Conservation (phyloP, 2,797 vertebrate genomes). For the Erithacus rubecula region DNA sequence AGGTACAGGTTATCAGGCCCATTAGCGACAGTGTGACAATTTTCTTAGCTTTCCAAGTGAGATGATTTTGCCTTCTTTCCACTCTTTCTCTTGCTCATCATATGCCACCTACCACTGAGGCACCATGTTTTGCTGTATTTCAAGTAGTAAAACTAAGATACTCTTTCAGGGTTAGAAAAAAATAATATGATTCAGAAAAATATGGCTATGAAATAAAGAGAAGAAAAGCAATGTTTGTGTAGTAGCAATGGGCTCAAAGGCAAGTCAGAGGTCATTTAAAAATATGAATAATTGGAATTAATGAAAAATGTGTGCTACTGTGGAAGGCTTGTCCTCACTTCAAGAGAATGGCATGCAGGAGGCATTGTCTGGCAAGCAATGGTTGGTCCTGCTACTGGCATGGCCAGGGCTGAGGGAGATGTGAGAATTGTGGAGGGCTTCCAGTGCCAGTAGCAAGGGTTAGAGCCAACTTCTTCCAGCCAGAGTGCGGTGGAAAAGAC, state of each 20-base stretch:
- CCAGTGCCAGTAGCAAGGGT: neutral
- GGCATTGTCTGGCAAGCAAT: neutral
- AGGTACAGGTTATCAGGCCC: neutral
- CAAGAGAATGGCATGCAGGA: rapidly evolving
- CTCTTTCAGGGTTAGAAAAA: neutral
- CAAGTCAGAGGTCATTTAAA: neutral
- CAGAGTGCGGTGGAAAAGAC: neutral
- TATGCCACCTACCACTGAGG: neutral
- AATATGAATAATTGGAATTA: neutral
- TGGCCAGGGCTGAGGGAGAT: neutral
- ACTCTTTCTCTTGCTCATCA: neutral
- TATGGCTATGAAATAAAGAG: neutral
- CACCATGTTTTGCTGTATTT: neutral
- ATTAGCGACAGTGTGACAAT: neutral
- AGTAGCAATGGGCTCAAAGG: neutral
- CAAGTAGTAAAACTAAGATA: neutral
- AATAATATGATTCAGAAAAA: neutral
- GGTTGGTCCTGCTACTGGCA: neutral
- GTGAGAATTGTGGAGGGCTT: neutral
- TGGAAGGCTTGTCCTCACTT: neutral
- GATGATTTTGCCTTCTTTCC: neutral
- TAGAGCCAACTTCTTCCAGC: neutral
- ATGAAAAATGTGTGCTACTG: neutral
- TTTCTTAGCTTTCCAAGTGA: neutral
- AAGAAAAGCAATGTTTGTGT: neutral